Evolutionary conservation across 2,797 vertebrate species (phyloP), one percentile per base, ranked within the genome.

Genomic region (Lycodopsis pacificus): DNA sequence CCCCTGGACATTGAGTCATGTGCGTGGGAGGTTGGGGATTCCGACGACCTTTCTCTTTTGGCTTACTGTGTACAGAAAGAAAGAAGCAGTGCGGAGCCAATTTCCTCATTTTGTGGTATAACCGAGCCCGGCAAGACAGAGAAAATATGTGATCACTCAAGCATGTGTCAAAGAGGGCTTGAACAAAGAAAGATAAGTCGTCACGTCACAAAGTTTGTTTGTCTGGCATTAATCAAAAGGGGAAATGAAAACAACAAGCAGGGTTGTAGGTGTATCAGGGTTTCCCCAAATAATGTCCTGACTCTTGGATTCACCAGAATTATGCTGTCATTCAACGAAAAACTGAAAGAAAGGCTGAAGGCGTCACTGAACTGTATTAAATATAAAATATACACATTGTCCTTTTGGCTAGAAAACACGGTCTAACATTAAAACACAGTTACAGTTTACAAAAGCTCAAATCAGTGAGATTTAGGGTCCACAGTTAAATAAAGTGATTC

Each of bases 1-100:
- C 77, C 94, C 95, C 95, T 95, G 92, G 91, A 93, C 90, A 92
- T 62, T 94, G 93, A 94, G 89, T 95, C 95, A 95, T 77, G 65
- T 73, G 90, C 73, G 94, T 94, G 82, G 94, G 94, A 73, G 88
- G 83, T 30, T 67, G 95, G 95, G 95, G 94, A 96, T 96, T 96
- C 95, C 95, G 62, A 78, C 78, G 54, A 90, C 88, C 83, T 91
- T 90, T 93, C 86, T 79, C 79, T 90, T 91, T 86, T 86, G 71
- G 69, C 73, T 89, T n/a, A 0, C 72, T 62, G 42, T 6, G 25
- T 4, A 46, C 67, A 85, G 83, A 84, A 79, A 90, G 80, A 89
- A 83, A 77, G 79, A 80, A 72, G 51, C 65, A 40, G 66, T 20
- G 42, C 75, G 61, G 25, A 79, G 73, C 72, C 63, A 85, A 64